A percentile compares a stretch with the other conserved stretches of the same genome.
phyloP scores from a whole-genome alignment of 1,140 invertebrate genomes.

The Vanessa tameamea region DNA sequence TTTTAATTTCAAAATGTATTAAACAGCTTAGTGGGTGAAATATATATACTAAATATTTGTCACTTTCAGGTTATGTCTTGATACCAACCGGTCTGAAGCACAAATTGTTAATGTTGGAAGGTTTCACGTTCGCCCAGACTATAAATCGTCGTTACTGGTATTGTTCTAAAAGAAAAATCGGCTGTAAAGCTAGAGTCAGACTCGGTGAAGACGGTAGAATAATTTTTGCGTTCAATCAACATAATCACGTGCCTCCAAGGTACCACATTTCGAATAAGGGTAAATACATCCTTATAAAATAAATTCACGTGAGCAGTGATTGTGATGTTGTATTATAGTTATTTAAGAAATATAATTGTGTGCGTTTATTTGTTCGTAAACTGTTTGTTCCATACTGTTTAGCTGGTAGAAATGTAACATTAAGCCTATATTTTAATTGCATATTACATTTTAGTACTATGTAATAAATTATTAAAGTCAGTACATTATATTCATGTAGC shows the following conservation, averaged over 20 bases:
- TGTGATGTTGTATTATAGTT: no score
- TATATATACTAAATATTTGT: neutral
- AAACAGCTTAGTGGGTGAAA: no score
- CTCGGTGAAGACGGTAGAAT: slow-evolving; percentile 30
- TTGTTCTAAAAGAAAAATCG: slow-evolving; percentile 13
- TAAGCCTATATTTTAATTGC: no score
- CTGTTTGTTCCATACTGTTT: no score
- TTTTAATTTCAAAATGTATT: no score
- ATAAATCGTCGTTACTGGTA: slow-evolving; percentile 12
- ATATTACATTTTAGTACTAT: no score
- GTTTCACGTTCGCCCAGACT: slow-evolving; percentile 43
- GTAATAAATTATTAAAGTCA: no score
- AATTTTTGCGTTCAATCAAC: slow-evolving; percentile 1
- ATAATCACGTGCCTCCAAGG: neutral
- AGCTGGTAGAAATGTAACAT: no score
- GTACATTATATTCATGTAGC: no score
- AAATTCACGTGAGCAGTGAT: no score
- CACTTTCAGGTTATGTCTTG: slow-evolving; percentile 34
- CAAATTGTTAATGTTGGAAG: slow-evolving; percentile 42
- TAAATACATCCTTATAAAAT: slow-evolving; percentile 10
- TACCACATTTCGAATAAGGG: slow-evolving; percentile 28
- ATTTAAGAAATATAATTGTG: no score
- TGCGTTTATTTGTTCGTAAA: no score
- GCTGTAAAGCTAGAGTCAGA: slow-evolving; percentile 32
- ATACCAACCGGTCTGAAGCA: slow-evolving; percentile 40